These are phyloP conservation scores for Chlorodrepanis virens DNA, from an alignment of 2,113 vertebrate genomes.

Conservation along the genomic window DNA sequence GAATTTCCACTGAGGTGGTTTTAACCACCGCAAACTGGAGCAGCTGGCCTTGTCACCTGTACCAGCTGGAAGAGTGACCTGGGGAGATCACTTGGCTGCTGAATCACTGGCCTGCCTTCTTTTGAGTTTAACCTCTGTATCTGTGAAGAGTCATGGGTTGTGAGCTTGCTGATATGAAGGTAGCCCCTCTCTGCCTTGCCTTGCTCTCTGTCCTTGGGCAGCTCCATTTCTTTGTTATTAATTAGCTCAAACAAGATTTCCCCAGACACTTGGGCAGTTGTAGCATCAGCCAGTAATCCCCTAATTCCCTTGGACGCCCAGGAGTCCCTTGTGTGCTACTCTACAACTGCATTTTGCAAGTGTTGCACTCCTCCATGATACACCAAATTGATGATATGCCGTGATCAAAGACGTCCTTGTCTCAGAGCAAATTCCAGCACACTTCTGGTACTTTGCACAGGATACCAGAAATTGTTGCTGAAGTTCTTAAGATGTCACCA, in stretches of 20 bases:
- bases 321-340: background rate
- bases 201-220: background rate
- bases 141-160: background rate
- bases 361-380: background rate
- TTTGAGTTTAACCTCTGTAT: background rate
- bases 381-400: background rate
- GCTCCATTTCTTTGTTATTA: background rate
- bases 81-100: background rate
- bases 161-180: background rate
- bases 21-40: background rate
- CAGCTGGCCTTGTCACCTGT: background rate
- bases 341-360: background rate
- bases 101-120: background rate
- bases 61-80: background rate
- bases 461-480: background rate
- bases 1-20: background rate
- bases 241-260: background rate
- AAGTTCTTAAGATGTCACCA: background rate
- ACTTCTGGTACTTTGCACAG: background rate
- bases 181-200: background rate
- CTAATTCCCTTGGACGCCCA: background rate
- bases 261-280: background rate
- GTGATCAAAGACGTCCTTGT: slow-evolving; percentile 15
- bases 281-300: background rate
- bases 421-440: background rate